Conservation (phyloP, 2,113 vertebrate genomes). For the Mormoops blainvillei region DNA sequence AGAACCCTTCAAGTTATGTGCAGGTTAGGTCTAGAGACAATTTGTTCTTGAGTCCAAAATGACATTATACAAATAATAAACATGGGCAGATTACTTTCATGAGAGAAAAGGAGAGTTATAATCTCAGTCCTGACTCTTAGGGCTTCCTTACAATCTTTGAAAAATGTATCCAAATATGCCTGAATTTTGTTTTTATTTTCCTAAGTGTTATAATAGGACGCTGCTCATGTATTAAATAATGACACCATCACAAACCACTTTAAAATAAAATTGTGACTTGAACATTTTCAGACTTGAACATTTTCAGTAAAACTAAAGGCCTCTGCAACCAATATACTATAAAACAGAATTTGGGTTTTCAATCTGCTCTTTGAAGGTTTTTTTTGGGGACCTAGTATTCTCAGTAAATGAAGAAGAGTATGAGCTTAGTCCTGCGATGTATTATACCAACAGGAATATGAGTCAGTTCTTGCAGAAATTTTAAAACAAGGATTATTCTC, state of each 20-base stretch:
- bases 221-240: background rate
- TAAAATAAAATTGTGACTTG: background rate
- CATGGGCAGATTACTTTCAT: background rate
- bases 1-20: background rate
- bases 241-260: background rate
- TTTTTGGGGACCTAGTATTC: background rate
- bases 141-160: background rate
- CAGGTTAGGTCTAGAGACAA: background rate
- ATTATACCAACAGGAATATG: background rate
- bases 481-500: background rate
- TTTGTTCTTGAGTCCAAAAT: background rate
- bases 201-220: background rate
- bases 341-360: background rate
- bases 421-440: background rate
- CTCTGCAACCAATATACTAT: background rate
- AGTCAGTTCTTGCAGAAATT: background rate
- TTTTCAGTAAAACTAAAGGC: background rate
- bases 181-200: slow-evolving; percentile 5
- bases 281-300: background rate
- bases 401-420: background rate
- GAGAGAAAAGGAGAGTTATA: background rate
- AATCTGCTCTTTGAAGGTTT: background rate
- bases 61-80: background rate
- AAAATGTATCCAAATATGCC: background rate
- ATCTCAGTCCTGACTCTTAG: background rate